Percentiles rank a stretch among this genome's conserved stretches.
Evolutionary conservation across 2,113 vertebrate species (phyloP).

Genomic region (Mustela nigripes): DNA sequence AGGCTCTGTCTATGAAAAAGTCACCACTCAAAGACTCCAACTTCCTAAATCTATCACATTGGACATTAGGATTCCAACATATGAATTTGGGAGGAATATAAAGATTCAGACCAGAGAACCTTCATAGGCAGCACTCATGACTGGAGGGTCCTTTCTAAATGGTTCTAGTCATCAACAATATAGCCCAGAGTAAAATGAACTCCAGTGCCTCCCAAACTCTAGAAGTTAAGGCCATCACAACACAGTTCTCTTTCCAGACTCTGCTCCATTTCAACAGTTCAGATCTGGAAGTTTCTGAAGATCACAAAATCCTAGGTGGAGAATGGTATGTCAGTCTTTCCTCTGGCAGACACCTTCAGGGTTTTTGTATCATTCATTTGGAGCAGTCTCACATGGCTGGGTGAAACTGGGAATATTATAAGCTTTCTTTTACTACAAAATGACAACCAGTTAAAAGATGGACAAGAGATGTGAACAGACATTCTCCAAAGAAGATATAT

Average conservation of each 20-base stretch:
- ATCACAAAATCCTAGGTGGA: not conserved
- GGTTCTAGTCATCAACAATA: not conserved
- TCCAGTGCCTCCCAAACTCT: not conserved
- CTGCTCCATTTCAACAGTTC: not conserved
- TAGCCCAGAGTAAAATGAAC: not conserved
- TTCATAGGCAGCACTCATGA: not conserved
- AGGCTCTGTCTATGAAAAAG: not conserved
- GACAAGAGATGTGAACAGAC: not conserved
- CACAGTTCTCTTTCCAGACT: not conserved
- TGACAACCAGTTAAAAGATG: not conserved
- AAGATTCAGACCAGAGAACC: not conserved
- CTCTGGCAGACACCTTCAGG: not conserved
- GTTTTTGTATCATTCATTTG: not conserved
- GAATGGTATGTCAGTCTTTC: not conserved
- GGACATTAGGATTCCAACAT: not conserved
- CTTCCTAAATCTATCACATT: not conserved
- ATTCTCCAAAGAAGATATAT: not conserved
- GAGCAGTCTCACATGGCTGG: not conserved
- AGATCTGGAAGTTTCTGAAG: not conserved
- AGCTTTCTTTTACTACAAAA: conserved; percentile 28
- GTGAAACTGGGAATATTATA: not conserved
- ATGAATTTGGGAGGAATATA: not conserved
- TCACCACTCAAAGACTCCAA: not conserved
- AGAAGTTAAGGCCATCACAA: not conserved
- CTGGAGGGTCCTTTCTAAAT: not conserved